Evolutionary conservation across 1,140 invertebrate genomes (phyloP).

Genomic region (Samia ricini): DNA sequence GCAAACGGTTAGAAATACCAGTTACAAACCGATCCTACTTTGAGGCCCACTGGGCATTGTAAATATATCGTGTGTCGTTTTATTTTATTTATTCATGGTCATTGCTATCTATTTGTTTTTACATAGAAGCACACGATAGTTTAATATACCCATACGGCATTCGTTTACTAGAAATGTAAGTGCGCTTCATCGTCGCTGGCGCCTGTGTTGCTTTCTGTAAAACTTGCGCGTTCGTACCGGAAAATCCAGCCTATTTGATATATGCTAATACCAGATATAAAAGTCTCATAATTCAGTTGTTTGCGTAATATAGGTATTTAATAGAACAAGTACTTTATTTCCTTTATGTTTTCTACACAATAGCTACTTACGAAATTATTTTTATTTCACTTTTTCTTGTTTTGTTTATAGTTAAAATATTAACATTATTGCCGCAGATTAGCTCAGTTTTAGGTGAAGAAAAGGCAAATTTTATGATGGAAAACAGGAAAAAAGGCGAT

Average conservation of each 20-base stretch:
- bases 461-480: too few species aligned
- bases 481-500: too few species aligned
- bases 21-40: background rate
- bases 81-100: constrained; percentile 54
- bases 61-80: background rate
- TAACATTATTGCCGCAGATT: too few species aligned
- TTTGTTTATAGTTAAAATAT: too few species aligned
- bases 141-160: constrained; percentile 48
- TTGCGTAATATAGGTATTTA: constrained; percentile 4
- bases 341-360: too few species aligned
- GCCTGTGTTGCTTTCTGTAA: constrained; percentile 34
- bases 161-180: constrained; percentile 24
- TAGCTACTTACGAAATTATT: too few species aligned
- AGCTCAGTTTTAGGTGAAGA: too few species aligned
- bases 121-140: constrained; percentile 36
- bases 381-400: too few species aligned
- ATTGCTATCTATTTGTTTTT: constrained; percentile 32
- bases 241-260: constrained; percentile 35
- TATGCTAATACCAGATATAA: constrained; percentile 21
- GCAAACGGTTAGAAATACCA: background rate
- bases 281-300: constrained; percentile 7
- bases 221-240: constrained; percentile 31
- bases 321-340: too few species aligned
- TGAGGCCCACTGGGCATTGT: background rate
- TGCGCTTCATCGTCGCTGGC: constrained; percentile 32